Evolutionary conservation across 2,888 invertebrate genomes (phyloP).

Genomic region (Heliconius ethilla): DNA sequence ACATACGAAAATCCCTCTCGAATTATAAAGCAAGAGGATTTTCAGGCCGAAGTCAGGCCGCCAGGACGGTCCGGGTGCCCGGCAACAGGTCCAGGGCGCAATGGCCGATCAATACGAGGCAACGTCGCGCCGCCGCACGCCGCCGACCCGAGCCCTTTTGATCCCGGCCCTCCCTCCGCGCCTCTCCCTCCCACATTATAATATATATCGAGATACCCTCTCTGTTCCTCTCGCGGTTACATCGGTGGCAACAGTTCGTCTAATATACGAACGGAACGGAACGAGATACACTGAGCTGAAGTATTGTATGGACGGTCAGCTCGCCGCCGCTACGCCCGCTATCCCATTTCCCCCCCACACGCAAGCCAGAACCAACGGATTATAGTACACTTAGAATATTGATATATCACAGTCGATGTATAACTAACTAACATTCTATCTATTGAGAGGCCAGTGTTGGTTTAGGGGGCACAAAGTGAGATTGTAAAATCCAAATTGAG

Average conservation of each 20-base stretch:
- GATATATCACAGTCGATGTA: slow-evolving; percentile 32
- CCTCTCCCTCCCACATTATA: slow-evolving; percentile 27
- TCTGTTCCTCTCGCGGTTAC: slow-evolving; percentile 14
- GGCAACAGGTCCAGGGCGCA: slow-evolving; percentile 75
- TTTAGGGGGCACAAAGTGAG: not conserved
- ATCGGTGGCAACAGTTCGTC: not conserved
- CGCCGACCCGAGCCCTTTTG: slow-evolving; percentile 43
- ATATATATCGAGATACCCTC: slow-evolving; percentile 17
- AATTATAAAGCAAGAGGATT: slow-evolving; percentile 27
- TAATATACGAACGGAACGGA: slow-evolving; percentile 17
- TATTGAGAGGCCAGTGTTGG: not conserved
- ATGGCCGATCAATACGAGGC: slow-evolving; percentile 68
- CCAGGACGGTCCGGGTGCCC: slow-evolving; percentile 60
- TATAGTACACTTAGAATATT: slow-evolving; percentile 11
- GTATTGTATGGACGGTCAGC: slow-evolving; percentile 26
- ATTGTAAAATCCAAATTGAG: too few relatives aligned
- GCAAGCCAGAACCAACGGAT: slow-evolving; percentile 39
- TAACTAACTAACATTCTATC: slow-evolving; percentile 6
- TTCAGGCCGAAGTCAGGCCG: slow-evolving; percentile 41
- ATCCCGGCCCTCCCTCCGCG: slow-evolving; percentile 33
- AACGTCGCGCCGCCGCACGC: slow-evolving; percentile 63
- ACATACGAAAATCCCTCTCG: not conserved
- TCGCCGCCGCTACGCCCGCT: slow-evolving; percentile 28
- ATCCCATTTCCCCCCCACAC: slow-evolving; percentile 39
- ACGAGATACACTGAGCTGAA: not conserved